A percentile compares a stretch with the other conserved stretches of the same genome.
phyloP scores from a whole-genome alignment of 2,113 vertebrate genomes.

The Bos indicus region DNA sequence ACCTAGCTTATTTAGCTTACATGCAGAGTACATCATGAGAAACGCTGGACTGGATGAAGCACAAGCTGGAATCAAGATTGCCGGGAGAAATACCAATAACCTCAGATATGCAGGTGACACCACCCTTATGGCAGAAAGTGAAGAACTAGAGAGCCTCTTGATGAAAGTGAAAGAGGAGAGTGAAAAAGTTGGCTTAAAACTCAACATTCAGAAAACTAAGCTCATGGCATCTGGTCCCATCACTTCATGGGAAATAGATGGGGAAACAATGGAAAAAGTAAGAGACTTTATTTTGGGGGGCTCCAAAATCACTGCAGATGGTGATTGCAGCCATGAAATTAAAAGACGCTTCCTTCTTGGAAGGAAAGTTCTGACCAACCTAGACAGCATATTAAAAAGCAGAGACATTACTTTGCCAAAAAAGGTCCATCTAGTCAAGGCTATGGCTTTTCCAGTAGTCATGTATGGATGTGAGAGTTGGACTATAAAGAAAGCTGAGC shows the following conservation, averaged over 20 bases:
- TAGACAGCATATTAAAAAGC: background rate
- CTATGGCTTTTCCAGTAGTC: background rate
- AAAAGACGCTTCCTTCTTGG: background rate
- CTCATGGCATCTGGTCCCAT: background rate
- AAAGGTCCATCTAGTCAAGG: background rate
- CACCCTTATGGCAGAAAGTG: too few species aligned
- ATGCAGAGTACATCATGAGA: background rate
- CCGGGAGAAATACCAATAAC: fast-evolving
- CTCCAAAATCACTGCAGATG: background rate
- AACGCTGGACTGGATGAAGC: fast-evolving
- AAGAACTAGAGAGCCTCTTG: too few species aligned
- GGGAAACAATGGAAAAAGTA: background rate
- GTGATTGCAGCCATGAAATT: background rate
- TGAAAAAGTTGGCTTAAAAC: too few species aligned
- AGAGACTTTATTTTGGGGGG: too few species aligned
- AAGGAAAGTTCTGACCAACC: background rate
- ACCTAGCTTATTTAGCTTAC: background rate
- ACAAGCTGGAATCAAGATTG: background rate
- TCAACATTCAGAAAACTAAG: too few species aligned
- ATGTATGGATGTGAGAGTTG: background rate
- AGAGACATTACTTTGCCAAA: background rate
- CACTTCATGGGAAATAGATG: background rate
- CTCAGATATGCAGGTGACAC: background rate
- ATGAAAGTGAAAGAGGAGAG: too few species aligned
- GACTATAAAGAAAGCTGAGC: background rate